Percentiles rank a stretch among this genome's conserved stretches.
Evolutionary conservation across 2,888 invertebrate species (phyloP).

Genomic region (Lapara coniferarum): DNA sequence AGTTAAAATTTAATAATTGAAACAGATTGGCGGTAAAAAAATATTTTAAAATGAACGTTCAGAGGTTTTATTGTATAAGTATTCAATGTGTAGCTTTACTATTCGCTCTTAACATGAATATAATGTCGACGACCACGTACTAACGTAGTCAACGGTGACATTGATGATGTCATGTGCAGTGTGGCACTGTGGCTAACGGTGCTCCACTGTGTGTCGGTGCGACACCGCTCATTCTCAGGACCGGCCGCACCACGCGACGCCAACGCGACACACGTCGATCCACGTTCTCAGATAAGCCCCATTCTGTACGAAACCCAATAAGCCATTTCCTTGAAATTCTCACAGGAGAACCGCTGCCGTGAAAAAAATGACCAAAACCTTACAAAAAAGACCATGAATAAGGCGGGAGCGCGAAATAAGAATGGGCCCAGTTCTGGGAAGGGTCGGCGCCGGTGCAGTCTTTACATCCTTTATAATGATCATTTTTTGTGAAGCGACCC

Average conservation of each 20-base stretch:
- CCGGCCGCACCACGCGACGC: constrained; percentile 36
- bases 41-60: constrained; percentile 37
- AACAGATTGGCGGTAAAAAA: background rate
- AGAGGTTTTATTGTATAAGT: constrained; percentile 43
- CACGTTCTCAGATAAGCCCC: constrained; percentile 70
- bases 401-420: constrained; percentile 82
- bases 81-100: constrained; percentile 47
- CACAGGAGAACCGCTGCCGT: constrained; percentile 76
- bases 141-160: constrained; percentile 49
- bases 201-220: constrained; percentile 32
- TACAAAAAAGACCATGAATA: constrained; percentile 77
- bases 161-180: constrained; percentile 53
- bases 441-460: constrained; percentile 79
- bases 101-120: constrained; percentile 42
- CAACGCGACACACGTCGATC: constrained; percentile 51
- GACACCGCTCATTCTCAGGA: constrained; percentile 72
- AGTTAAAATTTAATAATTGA: background rate
- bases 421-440: constrained; percentile 80
- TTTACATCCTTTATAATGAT: constrained; percentile 81
- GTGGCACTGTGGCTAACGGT: constrained; percentile 40
- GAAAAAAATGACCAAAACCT: constrained; percentile 72
- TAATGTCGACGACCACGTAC: constrained; percentile 41
- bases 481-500: constrained; percentile 76
- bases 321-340: constrained; percentile 81
- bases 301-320: constrained; percentile 80